phyloP scores from a whole-genome alignment of 2,113 vertebrate genomes.

The Cyprinus carpio region DNA sequence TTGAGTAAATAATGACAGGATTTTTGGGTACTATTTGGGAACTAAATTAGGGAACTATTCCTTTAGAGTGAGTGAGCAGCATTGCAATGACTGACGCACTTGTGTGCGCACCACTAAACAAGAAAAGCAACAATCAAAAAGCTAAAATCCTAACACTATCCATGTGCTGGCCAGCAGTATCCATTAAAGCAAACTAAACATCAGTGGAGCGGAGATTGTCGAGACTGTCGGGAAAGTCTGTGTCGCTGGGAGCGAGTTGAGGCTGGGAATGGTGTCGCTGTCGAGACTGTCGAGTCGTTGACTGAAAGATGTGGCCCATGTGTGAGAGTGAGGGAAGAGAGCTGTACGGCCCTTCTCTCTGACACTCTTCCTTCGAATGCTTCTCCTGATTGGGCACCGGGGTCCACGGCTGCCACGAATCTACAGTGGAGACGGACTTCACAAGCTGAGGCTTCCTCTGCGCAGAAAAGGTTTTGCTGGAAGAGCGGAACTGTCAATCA shows the following conservation, averaged over 20 bases:
- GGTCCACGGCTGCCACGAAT: conserved; percentile 81
- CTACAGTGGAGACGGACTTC: conserved; percentile 75
- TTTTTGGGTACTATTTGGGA: neutral
- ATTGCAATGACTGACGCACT: conserved; percentile 14
- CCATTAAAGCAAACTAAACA: conserved; percentile 63
- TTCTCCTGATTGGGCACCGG: conserved; percentile 66
- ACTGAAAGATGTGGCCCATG: conserved; percentile 58
- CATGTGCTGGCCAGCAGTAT: neutral
- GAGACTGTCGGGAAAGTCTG: conserved; percentile 69
- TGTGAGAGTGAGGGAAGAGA: conserved; percentile 64
- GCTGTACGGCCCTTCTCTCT: conserved; percentile 65
- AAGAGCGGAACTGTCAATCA: conserved; percentile 4
- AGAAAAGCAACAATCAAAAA: conserved; percentile 9
- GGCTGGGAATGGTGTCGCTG: conserved; percentile 78
- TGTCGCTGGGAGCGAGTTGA: conserved; percentile 62
- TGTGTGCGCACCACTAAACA: neutral
- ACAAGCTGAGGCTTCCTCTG: conserved; percentile 66
- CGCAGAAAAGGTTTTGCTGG: neutral
- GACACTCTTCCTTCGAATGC: conserved; percentile 57
- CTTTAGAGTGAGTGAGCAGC: neutral
- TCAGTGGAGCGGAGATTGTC: conserved; percentile 78
- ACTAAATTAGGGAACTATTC: neutral
- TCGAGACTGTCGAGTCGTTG: conserved; percentile 44
- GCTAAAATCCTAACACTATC: conserved; percentile 30
- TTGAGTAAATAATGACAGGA: neutral